phyloP scores from a whole-genome alignment of 2,113 vertebrate genomes.

The Zootoca vivipara region DNA sequence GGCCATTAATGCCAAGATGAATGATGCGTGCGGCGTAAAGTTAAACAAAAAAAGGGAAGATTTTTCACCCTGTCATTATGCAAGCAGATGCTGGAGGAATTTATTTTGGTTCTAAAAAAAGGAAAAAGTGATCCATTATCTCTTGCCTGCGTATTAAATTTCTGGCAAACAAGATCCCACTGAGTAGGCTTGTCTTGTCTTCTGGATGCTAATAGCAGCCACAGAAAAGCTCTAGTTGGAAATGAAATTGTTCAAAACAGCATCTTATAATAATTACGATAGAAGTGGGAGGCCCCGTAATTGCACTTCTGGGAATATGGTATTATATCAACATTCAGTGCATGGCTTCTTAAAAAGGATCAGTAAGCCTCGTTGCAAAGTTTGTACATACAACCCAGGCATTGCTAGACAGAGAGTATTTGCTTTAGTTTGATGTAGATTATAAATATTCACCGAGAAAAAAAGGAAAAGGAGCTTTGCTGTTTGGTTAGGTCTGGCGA shows the following conservation, averaged over 20 bases:
- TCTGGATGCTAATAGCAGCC: conserved; percentile 39
- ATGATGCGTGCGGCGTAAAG: not conserved
- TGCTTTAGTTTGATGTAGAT: not conserved
- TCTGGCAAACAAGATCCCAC: conserved; percentile 32
- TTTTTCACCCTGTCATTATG: conserved; percentile 19
- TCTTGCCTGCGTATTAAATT: not conserved
- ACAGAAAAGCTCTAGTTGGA: conserved; percentile 19
- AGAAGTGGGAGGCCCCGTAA: conserved; percentile 34
- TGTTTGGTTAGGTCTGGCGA: too few species aligned
- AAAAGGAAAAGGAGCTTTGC: not conserved
- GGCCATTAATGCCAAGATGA: conserved; percentile 7
- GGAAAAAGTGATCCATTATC: not conserved
- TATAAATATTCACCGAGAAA: not conserved
- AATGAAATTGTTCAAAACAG: conserved; percentile 42
- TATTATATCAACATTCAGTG: not conserved
- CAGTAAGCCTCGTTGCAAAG: not conserved
- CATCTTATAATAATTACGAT: conserved; percentile 41
- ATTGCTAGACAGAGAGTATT: not conserved
- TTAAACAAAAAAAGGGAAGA: conserved; percentile 20
- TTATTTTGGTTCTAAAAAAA: not conserved
- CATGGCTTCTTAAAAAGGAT: conserved; percentile 6
- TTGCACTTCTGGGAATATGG: not conserved
- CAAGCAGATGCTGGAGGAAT: conserved; percentile 24
- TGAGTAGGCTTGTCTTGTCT: conserved; percentile 18
- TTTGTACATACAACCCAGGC: not conserved